Percentiles rank a stretch among this genome's conserved stretches.
Evolutionary conservation across 2,797 vertebrate species (phyloP).

Genomic region (Arctocebus calabarensis): DNA sequence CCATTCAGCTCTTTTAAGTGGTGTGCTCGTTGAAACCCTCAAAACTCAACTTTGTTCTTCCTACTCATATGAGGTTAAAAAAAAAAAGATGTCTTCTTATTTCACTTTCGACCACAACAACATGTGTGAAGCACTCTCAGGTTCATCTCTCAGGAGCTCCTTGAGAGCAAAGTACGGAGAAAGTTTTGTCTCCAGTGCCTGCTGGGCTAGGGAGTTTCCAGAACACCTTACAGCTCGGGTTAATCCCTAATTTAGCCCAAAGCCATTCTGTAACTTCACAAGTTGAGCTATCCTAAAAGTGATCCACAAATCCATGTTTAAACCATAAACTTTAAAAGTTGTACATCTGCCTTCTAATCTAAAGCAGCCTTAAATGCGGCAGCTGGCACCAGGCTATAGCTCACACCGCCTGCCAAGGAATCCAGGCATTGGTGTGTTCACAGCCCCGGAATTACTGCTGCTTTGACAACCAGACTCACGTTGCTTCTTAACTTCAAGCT

Average conservation of each 20-base stretch:
- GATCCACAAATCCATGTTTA: slow-evolving; percentile 77
- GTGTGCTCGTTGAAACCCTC: not conserved
- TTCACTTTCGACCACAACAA: not conserved
- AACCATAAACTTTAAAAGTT: slow-evolving; percentile 76
- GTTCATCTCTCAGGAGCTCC: not conserved
- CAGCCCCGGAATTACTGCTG: slow-evolving; percentile 60
- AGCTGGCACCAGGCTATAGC: slow-evolving; percentile 73
- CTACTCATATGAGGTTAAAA: not conserved
- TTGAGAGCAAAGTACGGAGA: not conserved
- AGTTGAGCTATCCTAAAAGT: slow-evolving; percentile 73
- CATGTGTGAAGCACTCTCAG: not conserved
- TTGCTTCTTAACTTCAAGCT: slow-evolving; percentile 54
- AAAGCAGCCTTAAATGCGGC: slow-evolving; percentile 73
- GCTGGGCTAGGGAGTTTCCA: slow-evolving; percentile 25
- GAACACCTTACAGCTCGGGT: not conserved
- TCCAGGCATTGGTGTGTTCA: slow-evolving; percentile 40
- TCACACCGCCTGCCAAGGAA: slow-evolving; percentile 78
- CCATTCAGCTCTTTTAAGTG: not conserved
- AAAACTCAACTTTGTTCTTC: not conserved
- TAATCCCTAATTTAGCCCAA: slow-evolving; percentile 69
- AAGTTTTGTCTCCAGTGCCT: not conserved
- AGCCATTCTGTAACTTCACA: slow-evolving; percentile 68
- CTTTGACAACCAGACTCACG: slow-evolving; percentile 56
- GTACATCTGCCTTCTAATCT: slow-evolving; percentile 79
- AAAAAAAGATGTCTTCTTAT: not conserved